Evolutionary conservation across 2,797 vertebrate genomes (phyloP).

Genomic region (Catamblyrhynchus diadema): DNA sequence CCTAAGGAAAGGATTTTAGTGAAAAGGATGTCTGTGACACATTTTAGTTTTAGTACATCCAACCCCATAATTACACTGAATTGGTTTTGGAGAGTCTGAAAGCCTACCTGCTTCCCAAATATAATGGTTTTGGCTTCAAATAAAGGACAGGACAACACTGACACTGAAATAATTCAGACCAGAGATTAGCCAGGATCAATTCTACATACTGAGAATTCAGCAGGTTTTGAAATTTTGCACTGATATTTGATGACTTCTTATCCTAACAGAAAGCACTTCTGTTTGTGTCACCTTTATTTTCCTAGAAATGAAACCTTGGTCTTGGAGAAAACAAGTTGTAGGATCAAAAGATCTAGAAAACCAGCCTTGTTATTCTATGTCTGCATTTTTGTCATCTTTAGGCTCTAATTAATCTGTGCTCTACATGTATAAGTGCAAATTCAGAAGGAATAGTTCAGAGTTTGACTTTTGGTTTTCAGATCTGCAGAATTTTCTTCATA

Average conservation of each 20-base stretch:
- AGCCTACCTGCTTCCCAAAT: neutral
- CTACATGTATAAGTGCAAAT: neutral
- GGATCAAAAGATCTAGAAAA: conserved; percentile 9
- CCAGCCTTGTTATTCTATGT: neutral
- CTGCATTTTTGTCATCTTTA: neutral
- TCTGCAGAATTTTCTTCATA: neutral
- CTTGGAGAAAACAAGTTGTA: neutral
- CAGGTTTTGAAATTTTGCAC: neutral
- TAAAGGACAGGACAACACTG: neutral
- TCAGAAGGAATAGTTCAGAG: neutral
- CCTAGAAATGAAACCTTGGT: neutral
- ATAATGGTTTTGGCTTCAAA: neutral
- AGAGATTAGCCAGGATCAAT: neutral
- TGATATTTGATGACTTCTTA: neutral
- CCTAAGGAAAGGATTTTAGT: too few species aligned
- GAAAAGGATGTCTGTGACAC: too few species aligned
- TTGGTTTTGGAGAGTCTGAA: neutral
- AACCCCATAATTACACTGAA: neutral
- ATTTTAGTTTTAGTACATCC: neutral
- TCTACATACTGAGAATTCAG: neutral
- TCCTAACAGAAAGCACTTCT: neutral
- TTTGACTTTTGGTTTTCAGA: neutral
- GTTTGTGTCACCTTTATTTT: neutral
- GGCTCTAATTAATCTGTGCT: neutral
- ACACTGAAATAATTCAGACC: neutral